These are phyloP conservation scores for Trissolcus basalis DNA, from an alignment of 1,140 invertebrate species.

Conservation along the genomic window DNA sequence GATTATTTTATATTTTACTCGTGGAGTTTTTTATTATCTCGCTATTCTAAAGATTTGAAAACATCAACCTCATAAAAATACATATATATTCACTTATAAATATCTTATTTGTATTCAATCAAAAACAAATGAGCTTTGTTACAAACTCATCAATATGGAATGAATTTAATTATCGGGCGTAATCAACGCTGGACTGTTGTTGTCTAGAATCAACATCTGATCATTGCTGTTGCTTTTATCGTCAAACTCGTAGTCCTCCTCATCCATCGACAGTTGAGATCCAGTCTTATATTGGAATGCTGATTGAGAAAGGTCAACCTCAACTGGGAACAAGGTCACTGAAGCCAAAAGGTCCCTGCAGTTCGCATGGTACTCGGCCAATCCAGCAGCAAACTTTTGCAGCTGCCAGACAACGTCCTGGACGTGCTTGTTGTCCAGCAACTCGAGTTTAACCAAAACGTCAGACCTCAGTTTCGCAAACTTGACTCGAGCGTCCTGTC, in stretches of 20 bases:
- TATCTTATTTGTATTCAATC: conserved; percentile 15
- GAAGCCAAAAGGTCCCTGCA: conserved; percentile 83
- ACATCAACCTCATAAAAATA: conserved; percentile 26
- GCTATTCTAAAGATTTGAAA: background rate
- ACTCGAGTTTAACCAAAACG: conserved; percentile 96
- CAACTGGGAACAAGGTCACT: conserved; percentile 93
- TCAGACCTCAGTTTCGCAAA: conserved; percentile 96
- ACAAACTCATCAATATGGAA: conserved; percentile 4
- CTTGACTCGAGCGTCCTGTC: conserved; percentile 92
- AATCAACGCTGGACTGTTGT: conserved; percentile 53
- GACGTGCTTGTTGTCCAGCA: conserved; percentile 98
- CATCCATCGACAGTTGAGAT: conserved; percentile 73
- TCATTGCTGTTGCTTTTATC: conserved; percentile 44
- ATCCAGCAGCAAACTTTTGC: conserved; percentile 85
- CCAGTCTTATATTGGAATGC: conserved; percentile 92
- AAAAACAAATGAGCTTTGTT: conserved; percentile 7
- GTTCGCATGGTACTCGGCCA: conserved; percentile 85
- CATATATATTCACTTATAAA: conserved; percentile 17
- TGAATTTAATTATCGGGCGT: conserved; percentile 52
- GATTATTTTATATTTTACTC: too few species aligned
- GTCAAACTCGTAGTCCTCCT: conserved; percentile 73
- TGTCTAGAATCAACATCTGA: conserved; percentile 62
- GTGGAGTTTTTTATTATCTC: background rate
- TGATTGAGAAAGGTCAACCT: conserved; percentile 94
- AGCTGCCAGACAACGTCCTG: conserved; percentile 93